Conservation (phyloP, 2,113 vertebrate species). For the Sapayoa aenigma region DNA sequence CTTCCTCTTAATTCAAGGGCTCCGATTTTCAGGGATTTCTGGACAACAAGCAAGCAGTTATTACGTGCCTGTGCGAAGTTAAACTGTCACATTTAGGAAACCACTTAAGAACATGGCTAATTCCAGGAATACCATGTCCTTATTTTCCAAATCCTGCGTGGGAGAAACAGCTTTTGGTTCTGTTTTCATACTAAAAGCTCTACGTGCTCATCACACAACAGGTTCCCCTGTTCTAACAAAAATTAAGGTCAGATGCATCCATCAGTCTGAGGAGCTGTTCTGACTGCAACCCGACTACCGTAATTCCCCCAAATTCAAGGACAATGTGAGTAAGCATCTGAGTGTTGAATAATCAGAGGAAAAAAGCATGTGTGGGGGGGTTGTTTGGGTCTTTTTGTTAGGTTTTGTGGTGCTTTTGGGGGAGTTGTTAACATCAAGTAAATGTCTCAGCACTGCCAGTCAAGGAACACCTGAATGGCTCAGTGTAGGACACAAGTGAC, state of each 20-base stretch:
- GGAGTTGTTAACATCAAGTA: neutral
- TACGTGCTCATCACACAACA: neutral
- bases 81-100: neutral
- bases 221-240: neutral
- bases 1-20: neutral
- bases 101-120: neutral
- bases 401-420: neutral
- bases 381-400: neutral
- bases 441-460: neutral
- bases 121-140: neutral
- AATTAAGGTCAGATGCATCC: neutral
- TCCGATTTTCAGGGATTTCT: neutral
- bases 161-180: neutral
- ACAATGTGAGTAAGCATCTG: neutral
- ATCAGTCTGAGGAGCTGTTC: neutral
- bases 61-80: neutral
- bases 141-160: neutral
- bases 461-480: neutral
- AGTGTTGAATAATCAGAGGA: neutral
- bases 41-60: neutral
- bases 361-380: neutral
- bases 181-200: neutral
- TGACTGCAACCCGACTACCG: neutral
- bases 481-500: neutral
- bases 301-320: neutral